Evolutionary conservation across 1,140 invertebrate genomes (phyloP).

Genomic region (Microvelia longipes): DNA sequence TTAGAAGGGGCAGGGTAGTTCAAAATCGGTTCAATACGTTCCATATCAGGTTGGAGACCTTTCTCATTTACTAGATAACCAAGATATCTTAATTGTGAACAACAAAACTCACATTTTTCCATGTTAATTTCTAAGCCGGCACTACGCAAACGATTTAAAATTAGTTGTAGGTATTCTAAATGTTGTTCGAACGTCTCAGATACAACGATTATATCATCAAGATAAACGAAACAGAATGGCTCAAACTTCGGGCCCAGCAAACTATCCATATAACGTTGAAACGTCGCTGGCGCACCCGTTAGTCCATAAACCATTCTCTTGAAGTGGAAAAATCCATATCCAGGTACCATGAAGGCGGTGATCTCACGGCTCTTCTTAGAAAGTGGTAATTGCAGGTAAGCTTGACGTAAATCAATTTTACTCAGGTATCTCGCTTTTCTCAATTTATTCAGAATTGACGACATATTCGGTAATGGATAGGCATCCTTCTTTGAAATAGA

Average conservation of each 20-base stretch:
- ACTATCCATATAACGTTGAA: constrained; percentile 23
- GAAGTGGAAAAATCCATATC: constrained; percentile 25
- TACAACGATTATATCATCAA: constrained; percentile 25
- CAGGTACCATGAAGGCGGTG: constrained; percentile 18
- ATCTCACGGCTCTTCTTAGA: constrained; percentile 8
- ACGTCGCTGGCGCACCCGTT: constrained; percentile 22
- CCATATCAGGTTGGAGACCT: constrained; percentile 27
- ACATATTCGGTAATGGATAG: constrained; percentile 22
- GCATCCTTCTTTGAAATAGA: constrained; percentile 25
- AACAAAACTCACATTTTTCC: constrained; percentile 27
- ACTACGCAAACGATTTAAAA: constrained; percentile 17
- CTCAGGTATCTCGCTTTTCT: constrained; percentile 22
- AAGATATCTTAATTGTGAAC: constrained; percentile 25
- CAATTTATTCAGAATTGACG: not conserved
- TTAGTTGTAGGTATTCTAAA: constrained; percentile 15
- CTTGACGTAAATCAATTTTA: constrained; percentile 23
- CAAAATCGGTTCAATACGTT: constrained; percentile 24
- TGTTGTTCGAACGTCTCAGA: constrained; percentile 21
- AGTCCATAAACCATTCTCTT: constrained; percentile 28
- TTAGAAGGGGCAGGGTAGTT: constrained; percentile 23
- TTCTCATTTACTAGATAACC: constrained; percentile 24
- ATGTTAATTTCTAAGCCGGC: constrained; percentile 24
- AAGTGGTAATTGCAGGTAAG: constrained; percentile 21
- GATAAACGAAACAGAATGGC: constrained; percentile 14
- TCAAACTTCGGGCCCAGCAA: constrained; percentile 13